Percentiles rank a stretch among this genome's conserved stretches.
Evolutionary conservation across 2,113 vertebrate genomes (phyloP).

Genomic region (Macroglossus sobrinus): DNA sequence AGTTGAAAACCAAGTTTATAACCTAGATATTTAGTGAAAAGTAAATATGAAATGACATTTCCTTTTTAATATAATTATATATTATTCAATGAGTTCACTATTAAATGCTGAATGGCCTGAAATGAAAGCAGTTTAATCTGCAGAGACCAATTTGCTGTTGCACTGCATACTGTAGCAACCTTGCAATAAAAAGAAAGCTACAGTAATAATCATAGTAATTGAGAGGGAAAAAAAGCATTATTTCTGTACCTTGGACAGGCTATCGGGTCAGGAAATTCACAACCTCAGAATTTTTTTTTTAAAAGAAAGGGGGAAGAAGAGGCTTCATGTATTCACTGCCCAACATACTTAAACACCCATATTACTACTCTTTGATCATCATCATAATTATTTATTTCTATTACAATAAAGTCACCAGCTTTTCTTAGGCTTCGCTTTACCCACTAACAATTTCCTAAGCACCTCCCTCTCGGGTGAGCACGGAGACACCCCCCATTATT

Average conservation of each 20-base stretch:
- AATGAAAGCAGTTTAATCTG: conserved; percentile 39
- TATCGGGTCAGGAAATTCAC: conserved; percentile 38
- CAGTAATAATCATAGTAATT: not conserved
- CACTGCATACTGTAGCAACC: not conserved
- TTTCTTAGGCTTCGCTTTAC: not conserved
- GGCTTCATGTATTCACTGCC: not conserved
- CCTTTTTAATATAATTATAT: conserved; percentile 11
- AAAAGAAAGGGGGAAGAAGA: not conserved
- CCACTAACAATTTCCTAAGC: not conserved
- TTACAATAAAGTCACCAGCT: accelerated
- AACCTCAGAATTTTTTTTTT: not conserved
- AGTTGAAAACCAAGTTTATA: not conserved
- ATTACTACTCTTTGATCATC: not conserved
- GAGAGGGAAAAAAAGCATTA: not conserved
- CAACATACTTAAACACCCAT: not conserved
- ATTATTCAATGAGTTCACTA: conserved; percentile 56
- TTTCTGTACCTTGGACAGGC: conserved; percentile 7
- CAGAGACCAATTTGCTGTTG: not conserved
- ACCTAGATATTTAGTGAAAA: not conserved
- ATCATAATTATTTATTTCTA: not conserved
- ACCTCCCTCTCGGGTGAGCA: not conserved
- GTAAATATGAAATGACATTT: conserved; percentile 39
- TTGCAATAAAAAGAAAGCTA: conserved; percentile 37
- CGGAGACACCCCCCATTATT: not conserved
- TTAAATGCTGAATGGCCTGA: conserved; percentile 8